Conservation (phyloP, 1,140 invertebrate genomes). For the Batillaria attramentaria region DNA sequence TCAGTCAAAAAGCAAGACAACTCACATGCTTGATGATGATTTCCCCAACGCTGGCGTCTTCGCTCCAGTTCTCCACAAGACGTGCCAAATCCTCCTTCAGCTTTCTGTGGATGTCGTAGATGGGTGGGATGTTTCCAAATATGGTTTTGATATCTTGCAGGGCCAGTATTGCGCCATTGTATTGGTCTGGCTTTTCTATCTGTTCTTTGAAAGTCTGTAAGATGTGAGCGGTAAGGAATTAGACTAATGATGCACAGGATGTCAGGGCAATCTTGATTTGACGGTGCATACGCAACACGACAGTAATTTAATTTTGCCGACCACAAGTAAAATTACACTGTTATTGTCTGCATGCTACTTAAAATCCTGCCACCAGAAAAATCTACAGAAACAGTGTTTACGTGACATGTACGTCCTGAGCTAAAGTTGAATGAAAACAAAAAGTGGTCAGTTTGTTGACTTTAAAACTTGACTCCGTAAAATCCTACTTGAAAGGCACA, state of each 20-base stretch:
- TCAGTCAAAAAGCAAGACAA: background rate
- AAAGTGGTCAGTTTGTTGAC: too few relatives aligned
- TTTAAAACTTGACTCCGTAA: too few relatives aligned
- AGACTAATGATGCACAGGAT: background rate
- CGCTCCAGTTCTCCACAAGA: conserved; percentile 82
- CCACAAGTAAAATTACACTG: background rate
- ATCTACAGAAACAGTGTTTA: too few relatives aligned
- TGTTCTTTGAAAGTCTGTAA: conserved; percentile 92
- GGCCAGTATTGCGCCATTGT: conserved; percentile 84
- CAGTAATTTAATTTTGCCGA: background rate
- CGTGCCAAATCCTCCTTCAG: conserved; percentile 85
- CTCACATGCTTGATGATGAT: conserved; percentile 81
- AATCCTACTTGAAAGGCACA: too few relatives aligned
- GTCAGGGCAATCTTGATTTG: background rate
- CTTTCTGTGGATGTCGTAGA: conserved; percentile 91
- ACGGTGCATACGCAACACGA: background rate
- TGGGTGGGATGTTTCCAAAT: conserved; percentile 95
- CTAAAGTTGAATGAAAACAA: too few relatives aligned
- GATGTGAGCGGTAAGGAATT: conserved; percentile 2
- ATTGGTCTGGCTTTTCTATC: conserved; percentile 87
- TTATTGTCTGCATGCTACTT: too few relatives aligned
- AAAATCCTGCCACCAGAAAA: too few relatives aligned
- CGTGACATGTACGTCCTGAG: too few relatives aligned
- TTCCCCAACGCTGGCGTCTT: conserved; percentile 86
- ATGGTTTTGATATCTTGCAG: conserved; percentile 95